Conservation (phyloP, 2,797 vertebrate species). For the Carcharodon carcharias region DNA sequence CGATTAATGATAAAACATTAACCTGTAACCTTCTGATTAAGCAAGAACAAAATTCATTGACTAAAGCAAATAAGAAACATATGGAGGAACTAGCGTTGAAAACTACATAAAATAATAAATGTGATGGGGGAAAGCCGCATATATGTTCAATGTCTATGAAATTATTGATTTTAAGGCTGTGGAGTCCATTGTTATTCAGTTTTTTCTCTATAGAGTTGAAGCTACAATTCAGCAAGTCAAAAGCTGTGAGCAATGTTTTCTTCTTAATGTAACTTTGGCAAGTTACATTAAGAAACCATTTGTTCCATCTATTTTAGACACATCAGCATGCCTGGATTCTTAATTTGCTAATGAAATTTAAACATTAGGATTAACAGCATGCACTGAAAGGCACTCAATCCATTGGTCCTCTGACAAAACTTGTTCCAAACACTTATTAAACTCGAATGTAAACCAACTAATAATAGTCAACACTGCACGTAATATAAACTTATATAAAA, state of each 20-base stretch:
- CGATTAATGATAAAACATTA: conserved; percentile 10
- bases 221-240: neutral
- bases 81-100: conserved; percentile 23
- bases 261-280: neutral
- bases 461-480: neutral
- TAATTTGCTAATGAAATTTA: neutral
- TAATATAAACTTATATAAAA: neutral
- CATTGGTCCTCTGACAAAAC: neutral
- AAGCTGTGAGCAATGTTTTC: neutral
- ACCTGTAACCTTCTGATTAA: neutral
- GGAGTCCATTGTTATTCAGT: neutral
- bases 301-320: neutral
- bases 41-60: neutral
- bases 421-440: neutral
- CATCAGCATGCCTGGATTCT: neutral
- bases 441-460: neutral
- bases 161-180: neutral
- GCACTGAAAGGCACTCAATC: neutral
- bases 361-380: conserved; percentile 5
- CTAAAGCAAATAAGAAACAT: conserved; percentile 10
- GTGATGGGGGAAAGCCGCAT: neutral
- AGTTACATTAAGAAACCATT: neutral
- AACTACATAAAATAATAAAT: neutral
- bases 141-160: neutral
- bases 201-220: neutral